These are phyloP conservation scores for Mesocentrotus franciscanus DNA, from an alignment of 53 echinoderm and acorn worm species.

Conservation along the genomic window DNA sequence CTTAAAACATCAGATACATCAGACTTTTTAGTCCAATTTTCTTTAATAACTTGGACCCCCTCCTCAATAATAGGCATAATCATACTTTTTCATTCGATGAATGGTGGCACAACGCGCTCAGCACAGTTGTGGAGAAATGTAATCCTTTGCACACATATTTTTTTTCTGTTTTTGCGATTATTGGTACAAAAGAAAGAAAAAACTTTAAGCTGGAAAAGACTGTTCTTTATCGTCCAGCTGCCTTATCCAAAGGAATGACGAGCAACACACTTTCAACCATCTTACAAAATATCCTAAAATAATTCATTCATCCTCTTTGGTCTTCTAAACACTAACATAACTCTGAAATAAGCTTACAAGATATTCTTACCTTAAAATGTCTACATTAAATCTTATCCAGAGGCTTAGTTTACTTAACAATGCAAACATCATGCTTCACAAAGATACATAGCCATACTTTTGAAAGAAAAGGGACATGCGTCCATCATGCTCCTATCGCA, in stretches of 20 bases:
- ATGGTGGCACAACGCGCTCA: constrained; percentile 23
- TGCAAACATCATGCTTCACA: constrained; percentile 31
- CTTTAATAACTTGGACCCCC: constrained; percentile 31
- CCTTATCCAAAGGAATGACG: constrained; percentile 55
- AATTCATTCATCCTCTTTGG: constrained; percentile 59
- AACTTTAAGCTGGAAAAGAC: constrained; percentile 32
- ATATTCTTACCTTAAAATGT: background rate
- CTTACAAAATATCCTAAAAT: constrained; percentile 49
- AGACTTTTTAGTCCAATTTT: constrained; percentile 28
- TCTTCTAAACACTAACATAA: constrained; percentile 56
- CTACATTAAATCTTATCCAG: constrained; percentile 27
- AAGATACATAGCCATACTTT: constrained; percentile 25
- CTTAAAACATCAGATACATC: constrained; percentile 46
- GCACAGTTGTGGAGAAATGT: constrained; percentile 22
- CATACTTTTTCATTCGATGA: constrained; percentile 39
- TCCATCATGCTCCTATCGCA: constrained; percentile 14
- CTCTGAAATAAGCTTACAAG: constrained; percentile 19
- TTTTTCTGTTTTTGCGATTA: background rate
- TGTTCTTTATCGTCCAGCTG: constrained; percentile 17
- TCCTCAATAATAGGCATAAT: constrained; percentile 37
- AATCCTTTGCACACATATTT: constrained; percentile 21
- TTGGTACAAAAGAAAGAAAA: constrained; percentile 17
- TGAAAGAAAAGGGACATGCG: background rate
- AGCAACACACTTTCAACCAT: constrained; percentile 5
- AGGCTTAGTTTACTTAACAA: background rate